These are phyloP conservation scores for Solenopsis invicta DNA, from an alignment of 1,140 invertebrate genomes.

Conservation along the genomic window DNA sequence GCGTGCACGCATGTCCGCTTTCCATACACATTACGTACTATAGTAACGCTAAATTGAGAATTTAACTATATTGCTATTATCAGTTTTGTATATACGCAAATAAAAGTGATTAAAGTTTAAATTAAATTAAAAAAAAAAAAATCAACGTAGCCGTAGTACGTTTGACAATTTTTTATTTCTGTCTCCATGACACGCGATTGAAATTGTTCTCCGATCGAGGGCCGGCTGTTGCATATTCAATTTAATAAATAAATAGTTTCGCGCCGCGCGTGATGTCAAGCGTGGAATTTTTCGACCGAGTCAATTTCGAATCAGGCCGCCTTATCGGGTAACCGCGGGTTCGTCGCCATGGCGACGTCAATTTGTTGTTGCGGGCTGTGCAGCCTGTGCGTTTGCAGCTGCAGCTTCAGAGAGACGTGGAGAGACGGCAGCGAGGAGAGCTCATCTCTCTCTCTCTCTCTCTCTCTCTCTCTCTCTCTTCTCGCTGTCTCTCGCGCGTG, in stretches of 20 bases:
- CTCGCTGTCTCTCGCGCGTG: not conserved
- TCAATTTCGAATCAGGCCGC: constrained; percentile 1
- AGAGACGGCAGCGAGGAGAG: too few species aligned
- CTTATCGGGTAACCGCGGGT: not conserved
- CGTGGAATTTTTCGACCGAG: constrained; percentile 10
- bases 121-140: not conserved
- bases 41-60: too few species aligned
- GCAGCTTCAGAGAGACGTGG: too few species aligned
- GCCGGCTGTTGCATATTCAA: not conserved
- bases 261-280: not conserved
- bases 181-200: not conserved
- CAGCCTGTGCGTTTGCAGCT: not conserved
- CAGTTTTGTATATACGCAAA: not conserved
- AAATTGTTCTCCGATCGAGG: not conserved
- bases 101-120: not conserved
- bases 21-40: too few species aligned
- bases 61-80: too few species aligned
- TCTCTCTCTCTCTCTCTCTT: not conserved
- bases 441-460: too few species aligned
- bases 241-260: constrained; percentile 16
- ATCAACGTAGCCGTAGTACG: not conserved
- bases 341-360: constrained; percentile 30
- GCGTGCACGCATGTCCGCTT: too few species aligned
- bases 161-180: constrained; percentile 11
- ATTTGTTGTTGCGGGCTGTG: constrained; percentile 35